A percentile compares a stretch with the other conserved stretches of the same genome.
phyloP scores from a whole-genome alignment of 2,113 vertebrate species.

The Chrysochloris asiatica region DNA sequence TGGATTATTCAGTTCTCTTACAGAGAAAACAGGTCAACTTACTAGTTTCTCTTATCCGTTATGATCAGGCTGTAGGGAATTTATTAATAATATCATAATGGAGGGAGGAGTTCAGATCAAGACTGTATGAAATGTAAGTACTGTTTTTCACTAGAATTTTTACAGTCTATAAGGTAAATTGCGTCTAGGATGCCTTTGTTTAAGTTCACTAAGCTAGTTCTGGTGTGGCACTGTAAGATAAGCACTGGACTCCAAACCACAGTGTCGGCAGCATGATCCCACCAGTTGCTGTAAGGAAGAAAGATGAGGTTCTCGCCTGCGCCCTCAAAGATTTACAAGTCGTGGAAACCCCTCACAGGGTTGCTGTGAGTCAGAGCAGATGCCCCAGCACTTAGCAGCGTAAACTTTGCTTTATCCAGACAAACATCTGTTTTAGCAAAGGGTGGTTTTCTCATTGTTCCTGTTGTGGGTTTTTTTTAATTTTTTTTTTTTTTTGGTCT shows the following conservation, averaged over 20 bases:
- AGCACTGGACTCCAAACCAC: too few relatives aligned
- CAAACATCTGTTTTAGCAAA: conserved; percentile 4
- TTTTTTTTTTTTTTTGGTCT: too few relatives aligned
- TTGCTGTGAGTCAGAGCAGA: too few relatives aligned
- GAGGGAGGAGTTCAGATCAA: background rate
- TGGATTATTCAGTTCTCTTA: background rate
- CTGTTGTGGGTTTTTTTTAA: too few relatives aligned
- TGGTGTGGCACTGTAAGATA: too few relatives aligned
- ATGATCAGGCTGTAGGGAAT: background rate
- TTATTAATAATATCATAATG: background rate
- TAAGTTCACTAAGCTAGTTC: too few relatives aligned
- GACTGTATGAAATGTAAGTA: conserved; percentile 2
- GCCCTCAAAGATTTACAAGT: too few relatives aligned
- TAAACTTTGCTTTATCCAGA: conserved; percentile 18
- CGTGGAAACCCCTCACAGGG: too few relatives aligned
- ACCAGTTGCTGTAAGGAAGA: too few relatives aligned
- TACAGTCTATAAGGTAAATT: conserved; percentile 1
- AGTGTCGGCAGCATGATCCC: too few relatives aligned
- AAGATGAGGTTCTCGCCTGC: too few relatives aligned
- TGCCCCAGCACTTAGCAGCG: background rate
- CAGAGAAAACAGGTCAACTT: background rate
- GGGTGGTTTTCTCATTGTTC: background rate
- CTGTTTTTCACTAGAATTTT: conserved; percentile 24
- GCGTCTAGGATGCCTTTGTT: background rate
- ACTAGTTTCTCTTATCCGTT: background rate